Evolutionary conservation across 2,888 invertebrate genomes (phyloP), one percentile per base, ranked within the genome.

Genomic region (Therioaphis trifolii): DNA sequence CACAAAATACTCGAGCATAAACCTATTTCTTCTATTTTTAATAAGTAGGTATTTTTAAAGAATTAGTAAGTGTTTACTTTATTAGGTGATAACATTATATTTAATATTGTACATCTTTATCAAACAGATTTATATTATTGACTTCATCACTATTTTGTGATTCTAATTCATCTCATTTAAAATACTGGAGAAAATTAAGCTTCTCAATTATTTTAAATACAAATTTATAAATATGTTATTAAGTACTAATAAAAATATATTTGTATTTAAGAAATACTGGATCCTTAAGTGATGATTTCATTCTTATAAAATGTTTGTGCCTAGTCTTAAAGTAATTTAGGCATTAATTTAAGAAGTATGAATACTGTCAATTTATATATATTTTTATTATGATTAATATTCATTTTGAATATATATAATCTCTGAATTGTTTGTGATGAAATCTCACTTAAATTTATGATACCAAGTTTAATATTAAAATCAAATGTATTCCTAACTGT

Each of bases 1-100:
- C 82, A 5, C 82, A 82, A 63, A 82, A 82, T 21, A 82, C 82
- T 35, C 72, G 82, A 72, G 82, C 82, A 52, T 82, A 82, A 82
- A 82, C 68, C 35, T 68, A 55, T 82, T 82, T 72, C 61, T 68
- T 63, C 46, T 63, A 63, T 49, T 15, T 74, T 78, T 63, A 63
- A 21, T 35, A 35, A 82, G 63, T 74, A 82, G 72, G 63, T 74
- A 63, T 14, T 72, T 82, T 18, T 80, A 61, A 71, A 55, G 43
- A 69, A 61, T 80, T 80, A 77, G 66, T 35, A 77, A 55, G 68
- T 68, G 52, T 40, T 68, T 27, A 78, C 46, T 76, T 61, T 63
- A 76, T 66, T 43, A 68, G 55, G n/a, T 43, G n/a, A 7, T 55
- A 24, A 55, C n/a, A 52, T 68, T 78, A 52, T 35, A 40, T 43